Conservation (phyloP, 2,797 vertebrate species). For the Acanthopagrus latus region DNA sequence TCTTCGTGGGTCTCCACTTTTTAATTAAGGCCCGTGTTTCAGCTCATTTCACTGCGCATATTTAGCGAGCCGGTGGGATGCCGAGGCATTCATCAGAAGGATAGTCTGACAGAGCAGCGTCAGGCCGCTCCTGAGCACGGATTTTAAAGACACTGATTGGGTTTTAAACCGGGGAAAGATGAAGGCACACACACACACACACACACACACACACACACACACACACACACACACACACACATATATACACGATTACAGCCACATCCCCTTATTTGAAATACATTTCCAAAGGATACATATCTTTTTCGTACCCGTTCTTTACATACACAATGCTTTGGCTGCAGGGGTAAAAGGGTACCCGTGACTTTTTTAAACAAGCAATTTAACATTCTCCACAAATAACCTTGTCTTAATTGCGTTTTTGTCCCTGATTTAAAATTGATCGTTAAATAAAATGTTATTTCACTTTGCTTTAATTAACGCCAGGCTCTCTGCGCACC, state of each 20-base stretch:
- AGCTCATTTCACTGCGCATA: slow-evolving; percentile 87
- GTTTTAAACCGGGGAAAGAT: slow-evolving; percentile 73
- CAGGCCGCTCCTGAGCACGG: slow-evolving; percentile 61
- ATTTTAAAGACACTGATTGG: slow-evolving; percentile 73
- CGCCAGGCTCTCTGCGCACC: slow-evolving; percentile 18
- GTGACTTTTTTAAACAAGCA: slow-evolving; percentile 51
- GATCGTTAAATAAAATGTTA: slow-evolving; percentile 64
- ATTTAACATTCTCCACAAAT: slow-evolving; percentile 56
- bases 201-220: slow-evolving; percentile 10
- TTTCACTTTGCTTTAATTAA: slow-evolving; percentile 52
- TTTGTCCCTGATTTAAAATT: slow-evolving; percentile 52
- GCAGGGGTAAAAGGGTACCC: slow-evolving; percentile 46
- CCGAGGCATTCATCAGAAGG: slow-evolving; percentile 80
- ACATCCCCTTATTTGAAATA: slow-evolving; percentile 36
- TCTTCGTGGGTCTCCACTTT: slow-evolving; percentile 83
- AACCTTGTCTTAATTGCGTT: slow-evolving; percentile 59
- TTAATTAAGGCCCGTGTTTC: slow-evolving; percentile 88
- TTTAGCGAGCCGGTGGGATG: slow-evolving; percentile 85
- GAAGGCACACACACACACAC: slow-evolving; percentile 40
- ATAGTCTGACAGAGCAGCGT: slow-evolving; percentile 79
- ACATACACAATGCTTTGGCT: slow-evolving; percentile 28
- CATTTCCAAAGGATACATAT: slow-evolving; percentile 26
- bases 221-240: slow-evolving; percentile 4
- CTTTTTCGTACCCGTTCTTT: slow-evolving; percentile 12
- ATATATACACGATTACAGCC: slow-evolving; percentile 39